Conservation (phyloP, 2,888 invertebrate species). For the Aspidiotus rigidus region DNA sequence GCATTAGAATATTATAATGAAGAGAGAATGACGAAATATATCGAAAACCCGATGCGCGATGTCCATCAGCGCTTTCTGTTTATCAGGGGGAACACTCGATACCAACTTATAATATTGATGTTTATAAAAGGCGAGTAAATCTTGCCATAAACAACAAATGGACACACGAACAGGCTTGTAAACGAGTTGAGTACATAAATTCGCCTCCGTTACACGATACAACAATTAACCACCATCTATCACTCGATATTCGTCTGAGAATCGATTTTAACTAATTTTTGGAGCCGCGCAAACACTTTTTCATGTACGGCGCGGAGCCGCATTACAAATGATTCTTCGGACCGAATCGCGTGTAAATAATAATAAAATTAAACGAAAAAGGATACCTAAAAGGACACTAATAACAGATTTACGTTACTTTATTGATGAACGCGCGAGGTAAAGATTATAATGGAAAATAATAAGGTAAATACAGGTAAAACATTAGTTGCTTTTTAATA, state of each 20-base stretch:
- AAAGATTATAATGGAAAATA: constrained; percentile 32
- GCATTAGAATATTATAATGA: too few relatives aligned
- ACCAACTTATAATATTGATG: too few relatives aligned
- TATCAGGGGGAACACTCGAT: too few relatives aligned
- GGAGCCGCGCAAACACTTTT: background rate
- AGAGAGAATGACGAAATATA: too few relatives aligned
- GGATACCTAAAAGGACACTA: constrained; percentile 16
- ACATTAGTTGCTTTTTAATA: constrained; percentile 31
- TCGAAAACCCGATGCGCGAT: too few relatives aligned
- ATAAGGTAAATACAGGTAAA: constrained; percentile 33
- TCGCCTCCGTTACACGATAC: constrained; percentile 4
- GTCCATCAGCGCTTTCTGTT: too few relatives aligned
- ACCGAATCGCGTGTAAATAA: constrained; percentile 28
- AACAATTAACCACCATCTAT: constrained; percentile 2
- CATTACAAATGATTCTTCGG: constrained; percentile 7
- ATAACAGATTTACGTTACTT: constrained; percentile 29
- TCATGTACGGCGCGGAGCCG: constrained; percentile 2
- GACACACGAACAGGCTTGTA: background rate
- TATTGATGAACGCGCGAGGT: constrained; percentile 24
- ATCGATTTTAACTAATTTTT: constrained; percentile 3
- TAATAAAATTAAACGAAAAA: constrained; percentile 18
- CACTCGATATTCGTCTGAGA: background rate
- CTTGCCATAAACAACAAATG: too few relatives aligned
- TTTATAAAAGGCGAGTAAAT: too few relatives aligned
- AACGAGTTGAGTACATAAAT: background rate